Base-by-base conservation (phyloP, 2,888 invertebrate species). In the Agapetus fuscipes region DNA sequence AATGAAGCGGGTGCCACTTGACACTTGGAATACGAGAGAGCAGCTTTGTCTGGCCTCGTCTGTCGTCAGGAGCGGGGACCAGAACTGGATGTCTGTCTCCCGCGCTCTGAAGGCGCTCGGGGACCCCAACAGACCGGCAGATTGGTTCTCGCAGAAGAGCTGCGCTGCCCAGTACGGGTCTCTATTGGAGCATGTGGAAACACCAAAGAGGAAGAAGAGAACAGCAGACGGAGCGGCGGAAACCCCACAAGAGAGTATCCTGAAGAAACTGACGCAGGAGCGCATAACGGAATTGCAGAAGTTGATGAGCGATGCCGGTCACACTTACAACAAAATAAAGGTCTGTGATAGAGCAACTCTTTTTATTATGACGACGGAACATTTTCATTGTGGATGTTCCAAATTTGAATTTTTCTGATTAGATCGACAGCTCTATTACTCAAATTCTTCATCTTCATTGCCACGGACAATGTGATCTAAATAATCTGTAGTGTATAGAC, bases 11-110 rank as follows among this genome's bases (percentile, higher is more conserved):
- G 73, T 75, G 30, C 80, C 85, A 1, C 58, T 85, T 17, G 93
- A 93, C 53, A 78, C 79, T 29, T 95, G 94, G 94, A 83, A 85
- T 24, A 72, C 78, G 0, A 71, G 83, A 4, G 94, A 95, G 52
- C 83, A 87, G 57, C 59, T 94, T 48, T 86, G 86, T 52, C 61
- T 94, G 30, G 90, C 89, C 0, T 88, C 89, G 0, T 86, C 90
- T 2, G 85, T 94, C 7, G 66, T 82, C 27, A 71, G 84, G 54
- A 85, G 83, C 53, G 90, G 90, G 1, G 90, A 91, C 58, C 89
- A 89, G 58, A 88, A 94, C 61, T 90, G 91, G 91, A 80, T 87
- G 72, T 82, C 88, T 1, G 89, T 90, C 2, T 87, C 87, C 32
- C 67, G 88, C 26, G 76, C 83, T 0, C 60, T 91, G 7, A 84